Base-by-base conservation (phyloP, 1,140 invertebrate species). In the Latrodectus geometricus region DNA sequence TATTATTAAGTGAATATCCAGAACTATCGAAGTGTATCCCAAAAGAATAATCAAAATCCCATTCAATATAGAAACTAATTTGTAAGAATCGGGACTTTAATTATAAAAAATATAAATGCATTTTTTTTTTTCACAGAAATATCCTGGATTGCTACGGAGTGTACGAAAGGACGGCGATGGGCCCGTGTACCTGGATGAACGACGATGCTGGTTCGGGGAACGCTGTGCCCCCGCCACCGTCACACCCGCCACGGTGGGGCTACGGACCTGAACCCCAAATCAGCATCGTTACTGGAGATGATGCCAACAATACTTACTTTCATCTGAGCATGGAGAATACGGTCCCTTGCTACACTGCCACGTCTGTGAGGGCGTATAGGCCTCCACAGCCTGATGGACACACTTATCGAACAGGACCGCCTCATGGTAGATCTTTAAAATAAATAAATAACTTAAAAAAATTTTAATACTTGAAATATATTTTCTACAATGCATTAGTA, bases 71-170 rank as follows among this genome's bases (percentile, higher is more conserved):
- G 35, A 35, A 35, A 35, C 5, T 35, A 1, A 35, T 35, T 35
- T 35, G 35, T 35, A 35, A 35, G 5, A 35, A 35, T 35, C 35
- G 35, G 1, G 5, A 35, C 35, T 35, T 35, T 35, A 35, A 5
- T 35, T 5, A 35, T 35, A 35, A 35, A 35, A 35, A 35, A 35
- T n/a, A 35, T 35, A 35, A 35, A 35, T 35, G 35, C 35, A 35
- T 35, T 3, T 35, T 35, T 35, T 35, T 35, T 35, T 3, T 61
- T 56, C n/a, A 9, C 56, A 65, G 54, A 56, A 4, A 8, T 61
- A 82, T 48, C 52, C 79, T 82, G 81, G 81, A 83, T 12, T 83
- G 56, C 72, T 75, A 52, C 68, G 61, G 81, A 9, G 81, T 84
- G 8, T 84, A 73, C 73, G 82, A 84, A n/a, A 20, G 82, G 56